A percentile compares a stretch with the other conserved stretches of the same genome.
These are phyloP conservation scores for Cephonodes hylas DNA, from an alignment of 2,888 invertebrate species.

Conservation along the genomic window DNA sequence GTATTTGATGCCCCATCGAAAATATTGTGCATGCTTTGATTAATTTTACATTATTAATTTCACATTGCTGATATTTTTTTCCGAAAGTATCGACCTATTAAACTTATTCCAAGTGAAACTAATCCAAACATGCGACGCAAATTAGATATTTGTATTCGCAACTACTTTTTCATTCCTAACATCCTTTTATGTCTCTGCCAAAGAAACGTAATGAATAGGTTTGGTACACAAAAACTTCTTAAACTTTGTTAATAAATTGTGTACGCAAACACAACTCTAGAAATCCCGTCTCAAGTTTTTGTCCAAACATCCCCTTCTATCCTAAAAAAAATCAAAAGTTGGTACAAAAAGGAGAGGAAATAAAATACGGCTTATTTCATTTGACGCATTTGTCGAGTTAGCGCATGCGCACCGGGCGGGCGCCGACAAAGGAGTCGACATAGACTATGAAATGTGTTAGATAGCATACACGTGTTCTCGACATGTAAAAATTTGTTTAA, in stretches of 20 bases:
- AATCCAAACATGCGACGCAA: not conserved
- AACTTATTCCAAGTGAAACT: too few species aligned
- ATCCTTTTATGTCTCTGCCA: not conserved
- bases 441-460: constrained; percentile 11
- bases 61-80: too few species aligned
- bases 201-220: constrained; percentile 7
- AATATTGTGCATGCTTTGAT: too few species aligned
- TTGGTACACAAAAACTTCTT: not conserved
- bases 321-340: constrained; percentile 52
- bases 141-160: not conserved
- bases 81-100: too few species aligned
- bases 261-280: constrained; percentile 28
- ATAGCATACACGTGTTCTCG: not conserved
- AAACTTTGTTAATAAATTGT: constrained; percentile 21
- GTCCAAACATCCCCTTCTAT: constrained; percentile 47
- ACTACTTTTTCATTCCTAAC: not conserved
- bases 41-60: too few species aligned
- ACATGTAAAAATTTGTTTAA: constrained; percentile 7
- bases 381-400: constrained; percentile 80
- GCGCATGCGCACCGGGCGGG: constrained; percentile 76
- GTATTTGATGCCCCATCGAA: too few species aligned
- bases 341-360: constrained; percentile 67
- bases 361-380: constrained; percentile 78
- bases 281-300: constrained; percentile 49
- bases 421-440: constrained; percentile 68